phyloP scores from a whole-genome alignment of 2,113 vertebrate genomes.

The Pollimyrus isidori region DNA sequence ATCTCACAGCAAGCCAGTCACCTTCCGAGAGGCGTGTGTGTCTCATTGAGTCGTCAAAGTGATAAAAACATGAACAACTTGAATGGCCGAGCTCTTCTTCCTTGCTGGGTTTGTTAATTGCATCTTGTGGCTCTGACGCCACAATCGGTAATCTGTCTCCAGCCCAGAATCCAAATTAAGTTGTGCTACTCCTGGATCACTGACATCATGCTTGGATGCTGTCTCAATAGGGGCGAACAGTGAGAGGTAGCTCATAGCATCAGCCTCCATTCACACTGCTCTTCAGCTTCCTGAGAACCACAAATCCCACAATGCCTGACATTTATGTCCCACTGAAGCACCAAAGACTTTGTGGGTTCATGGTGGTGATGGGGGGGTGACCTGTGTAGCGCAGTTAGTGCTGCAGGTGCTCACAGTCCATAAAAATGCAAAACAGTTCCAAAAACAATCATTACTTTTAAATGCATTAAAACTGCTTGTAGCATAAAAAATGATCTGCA shows the following conservation, averaged over 20 bases:
- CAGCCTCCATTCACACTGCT: slow-evolving; percentile 17
- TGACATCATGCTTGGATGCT: not conserved
- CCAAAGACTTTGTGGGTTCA: slow-evolving; percentile 19
- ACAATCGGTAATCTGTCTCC: not conserved
- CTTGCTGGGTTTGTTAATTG: not conserved
- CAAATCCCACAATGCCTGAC: slow-evolving; percentile 34
- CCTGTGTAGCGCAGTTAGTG: slow-evolving; percentile 25
- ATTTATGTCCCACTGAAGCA: slow-evolving; percentile 35
- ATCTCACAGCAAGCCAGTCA: not conserved
- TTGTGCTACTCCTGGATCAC: not conserved
- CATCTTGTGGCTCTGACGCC: not conserved
- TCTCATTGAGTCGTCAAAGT: not conserved
- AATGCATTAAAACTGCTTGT: slow-evolving; percentile 48
- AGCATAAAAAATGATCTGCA: not conserved
- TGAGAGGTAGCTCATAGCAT: not conserved
- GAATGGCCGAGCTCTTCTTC: not conserved
- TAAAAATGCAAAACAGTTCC: slow-evolving; percentile 32
- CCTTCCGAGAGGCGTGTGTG: not conserved
- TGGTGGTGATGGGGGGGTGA: slow-evolving; percentile 24
- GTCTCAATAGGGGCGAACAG: not conserved
- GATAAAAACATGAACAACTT: not conserved
- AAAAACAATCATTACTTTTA: slow-evolving; percentile 44
- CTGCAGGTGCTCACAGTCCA: slow-evolving; percentile 48
- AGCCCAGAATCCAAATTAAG: not conserved
- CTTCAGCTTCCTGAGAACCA: slow-evolving; percentile 28